phyloP scores from a whole-genome alignment of 2,888 invertebrate genomes.

The Cephus spinipes region DNA sequence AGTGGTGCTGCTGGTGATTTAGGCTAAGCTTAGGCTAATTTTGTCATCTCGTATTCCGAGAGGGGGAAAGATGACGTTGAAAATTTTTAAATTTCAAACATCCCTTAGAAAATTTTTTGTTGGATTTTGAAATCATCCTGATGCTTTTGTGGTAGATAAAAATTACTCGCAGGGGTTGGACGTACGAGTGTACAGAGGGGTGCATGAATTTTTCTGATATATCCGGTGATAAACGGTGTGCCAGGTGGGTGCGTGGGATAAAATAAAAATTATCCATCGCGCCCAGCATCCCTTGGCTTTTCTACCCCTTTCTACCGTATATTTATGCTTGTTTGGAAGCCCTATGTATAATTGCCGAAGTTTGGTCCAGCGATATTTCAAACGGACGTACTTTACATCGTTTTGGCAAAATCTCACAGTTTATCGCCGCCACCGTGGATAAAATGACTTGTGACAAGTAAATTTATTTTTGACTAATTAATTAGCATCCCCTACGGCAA shows the following conservation, averaged over 20 bases:
- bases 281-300: neutral
- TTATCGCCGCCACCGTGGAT: neutral
- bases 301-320: neutral
- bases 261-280: constrained; percentile 33
- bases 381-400: constrained; percentile 1
- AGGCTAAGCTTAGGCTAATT: no score
- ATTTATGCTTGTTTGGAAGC: constrained; percentile 32
- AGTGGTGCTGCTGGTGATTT: no score
- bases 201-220: neutral
- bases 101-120: no score
- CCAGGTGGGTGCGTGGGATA: constrained; percentile 24
- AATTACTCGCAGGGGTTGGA: no score
- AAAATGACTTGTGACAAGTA: neutral
- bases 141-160: no score
- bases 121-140: no score
- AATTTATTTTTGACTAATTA: neutral
- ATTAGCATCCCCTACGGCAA: no score
- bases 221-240: constrained; percentile 22
- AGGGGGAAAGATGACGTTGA: no score
- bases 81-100: no score
- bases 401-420: neutral
- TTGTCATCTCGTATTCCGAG: no score
- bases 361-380: constrained; percentile 37
- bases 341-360: constrained; percentile 41
- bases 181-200: neutral